phyloP scores from a whole-genome alignment of 1,140 invertebrate genomes.

The Holcopasites calliopsidis region DNA sequence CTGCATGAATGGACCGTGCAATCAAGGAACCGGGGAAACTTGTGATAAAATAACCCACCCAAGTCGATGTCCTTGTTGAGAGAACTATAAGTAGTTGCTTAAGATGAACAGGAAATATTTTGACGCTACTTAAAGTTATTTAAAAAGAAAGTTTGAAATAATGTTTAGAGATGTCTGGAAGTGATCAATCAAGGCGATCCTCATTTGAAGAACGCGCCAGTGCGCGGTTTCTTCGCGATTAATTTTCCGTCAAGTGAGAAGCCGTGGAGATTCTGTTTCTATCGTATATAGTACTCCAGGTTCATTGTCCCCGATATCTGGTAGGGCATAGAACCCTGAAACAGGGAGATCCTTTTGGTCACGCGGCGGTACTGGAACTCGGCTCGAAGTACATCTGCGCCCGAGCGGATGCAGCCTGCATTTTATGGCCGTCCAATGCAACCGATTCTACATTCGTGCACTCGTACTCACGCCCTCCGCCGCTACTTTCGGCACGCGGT shows the following conservation, averaged over 20 bases:
- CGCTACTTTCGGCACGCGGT: conserved; percentile 58
- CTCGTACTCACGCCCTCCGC: conserved; percentile 67
- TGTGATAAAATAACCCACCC: conserved; percentile 18
- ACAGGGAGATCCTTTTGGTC: conserved; percentile 56
- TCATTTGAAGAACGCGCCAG: background rate
- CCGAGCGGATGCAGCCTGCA: conserved; percentile 78
- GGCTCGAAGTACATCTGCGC: conserved; percentile 73
- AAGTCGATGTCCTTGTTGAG: background rate
- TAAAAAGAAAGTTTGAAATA: background rate
- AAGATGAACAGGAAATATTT: background rate
- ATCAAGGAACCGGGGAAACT: conserved; percentile 27
- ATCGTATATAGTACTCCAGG: conserved; percentile 42
- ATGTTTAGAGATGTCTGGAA: background rate
- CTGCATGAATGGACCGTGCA: conserved; percentile 50
- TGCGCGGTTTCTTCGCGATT: conserved; percentile 1
- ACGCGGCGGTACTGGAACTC: conserved; percentile 48
- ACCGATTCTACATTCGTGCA: conserved; percentile 73
- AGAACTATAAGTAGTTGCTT: background rate
- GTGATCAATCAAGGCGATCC: background rate
- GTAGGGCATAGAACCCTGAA: conserved; percentile 48
- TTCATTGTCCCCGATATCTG: conserved; percentile 59
- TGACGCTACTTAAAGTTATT: background rate
- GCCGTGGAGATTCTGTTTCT: conserved; percentile 28
- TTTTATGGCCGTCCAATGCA: conserved; percentile 76
- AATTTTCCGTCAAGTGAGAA: background rate